Percentiles rank a stretch among this genome's conserved stretches.
Evolutionary conservation across 2,797 vertebrate species (phyloP).

Genomic region (Sebastiscus tertius): DNA sequence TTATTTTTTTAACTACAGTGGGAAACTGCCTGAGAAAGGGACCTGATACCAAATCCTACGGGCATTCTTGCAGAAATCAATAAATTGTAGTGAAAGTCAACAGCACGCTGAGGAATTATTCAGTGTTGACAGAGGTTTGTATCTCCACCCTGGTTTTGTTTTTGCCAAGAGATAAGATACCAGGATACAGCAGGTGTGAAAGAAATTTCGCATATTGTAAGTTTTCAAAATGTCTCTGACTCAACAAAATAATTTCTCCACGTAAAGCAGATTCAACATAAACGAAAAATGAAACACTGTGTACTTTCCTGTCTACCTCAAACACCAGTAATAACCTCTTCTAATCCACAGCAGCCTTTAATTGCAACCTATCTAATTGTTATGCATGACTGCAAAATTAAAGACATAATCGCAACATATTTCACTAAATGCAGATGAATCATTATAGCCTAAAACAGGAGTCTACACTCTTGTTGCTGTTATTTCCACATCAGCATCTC

Average conservation of each 20-base stretch:
- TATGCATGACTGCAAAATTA: slow-evolving; percentile 1
- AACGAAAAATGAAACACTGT: neutral
- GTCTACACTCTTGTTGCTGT: neutral
- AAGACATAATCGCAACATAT: neutral
- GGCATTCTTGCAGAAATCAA: neutral
- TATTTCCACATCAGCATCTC: neutral
- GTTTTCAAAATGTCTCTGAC: neutral
- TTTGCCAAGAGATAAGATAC: neutral
- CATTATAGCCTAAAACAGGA: neutral
- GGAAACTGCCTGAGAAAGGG: neutral
- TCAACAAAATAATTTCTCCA: neutral
- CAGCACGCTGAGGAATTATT: neutral
- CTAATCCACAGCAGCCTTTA: neutral
- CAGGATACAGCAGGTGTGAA: neutral
- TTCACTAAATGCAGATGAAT: slow-evolving; percentile 17
- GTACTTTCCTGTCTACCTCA: neutral
- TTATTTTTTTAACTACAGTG: slow-evolving; percentile 18
- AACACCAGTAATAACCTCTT: neutral
- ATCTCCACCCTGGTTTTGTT: neutral
- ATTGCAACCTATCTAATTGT: slow-evolving; percentile 6
- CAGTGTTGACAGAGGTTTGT: neutral
- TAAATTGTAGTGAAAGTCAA: neutral
- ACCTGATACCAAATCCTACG: neutral
- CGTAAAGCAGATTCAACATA: neutral
- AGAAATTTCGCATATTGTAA: neutral